Evolutionary conservation across 2,888 invertebrate genomes (phyloP).

Genomic region (Tholera decimalis): DNA sequence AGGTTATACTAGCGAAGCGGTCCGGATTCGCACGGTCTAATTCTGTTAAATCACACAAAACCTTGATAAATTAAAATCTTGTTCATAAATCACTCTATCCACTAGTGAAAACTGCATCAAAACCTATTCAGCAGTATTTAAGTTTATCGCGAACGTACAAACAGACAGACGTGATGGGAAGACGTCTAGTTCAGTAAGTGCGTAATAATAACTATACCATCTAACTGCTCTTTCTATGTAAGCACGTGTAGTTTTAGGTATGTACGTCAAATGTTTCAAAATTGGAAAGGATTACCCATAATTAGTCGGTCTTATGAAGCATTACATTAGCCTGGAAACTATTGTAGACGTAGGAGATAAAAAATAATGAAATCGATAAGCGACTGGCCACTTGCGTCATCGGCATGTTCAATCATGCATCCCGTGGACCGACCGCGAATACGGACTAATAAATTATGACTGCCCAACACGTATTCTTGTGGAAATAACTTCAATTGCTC

Average conservation of each 20-base stretch:
- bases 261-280: constrained; percentile 34
- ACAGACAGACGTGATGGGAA: too few relatives aligned
- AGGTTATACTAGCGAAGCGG: too few relatives aligned
- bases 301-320: constrained; percentile 63
- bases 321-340: constrained; percentile 63
- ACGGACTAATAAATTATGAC: constrained; percentile 65
- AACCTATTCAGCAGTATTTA: too few relatives aligned
- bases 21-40: too few relatives aligned
- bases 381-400: constrained; percentile 82
- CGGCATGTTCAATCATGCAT: constrained; percentile 82
- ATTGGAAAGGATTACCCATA: constrained; percentile 54
- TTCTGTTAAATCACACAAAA: too few relatives aligned
- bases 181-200: constrained; percentile 1
- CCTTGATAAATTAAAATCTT: too few relatives aligned
- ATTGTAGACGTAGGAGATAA: constrained; percentile 72
- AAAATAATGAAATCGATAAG: constrained; percentile 88
- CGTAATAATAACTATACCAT: constrained; percentile 5
- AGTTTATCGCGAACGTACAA: too few relatives aligned
- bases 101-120: too few relatives aligned
- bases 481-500: constrained; percentile 48
- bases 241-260: not conserved
- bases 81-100: too few relatives aligned
- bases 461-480: constrained; percentile 49
- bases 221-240: not conserved
- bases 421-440: constrained; percentile 67